Percentiles rank a stretch among this genome's conserved stretches.
Conservation (phyloP, 2,113 vertebrate species). For the Rissa tridactyla region DNA sequence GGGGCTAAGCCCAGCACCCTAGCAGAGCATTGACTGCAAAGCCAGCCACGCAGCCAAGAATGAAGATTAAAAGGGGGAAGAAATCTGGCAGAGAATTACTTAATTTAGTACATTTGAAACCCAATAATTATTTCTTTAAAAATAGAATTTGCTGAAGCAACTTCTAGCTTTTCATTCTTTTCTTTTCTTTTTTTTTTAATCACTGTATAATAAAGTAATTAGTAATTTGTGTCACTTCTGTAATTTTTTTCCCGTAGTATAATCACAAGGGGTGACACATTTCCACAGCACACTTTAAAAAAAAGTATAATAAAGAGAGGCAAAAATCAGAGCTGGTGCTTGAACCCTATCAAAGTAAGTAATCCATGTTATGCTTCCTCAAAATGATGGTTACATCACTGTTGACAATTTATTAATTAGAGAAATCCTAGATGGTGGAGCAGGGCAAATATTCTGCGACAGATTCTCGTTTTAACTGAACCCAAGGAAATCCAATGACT, state of each 20-base stretch:
- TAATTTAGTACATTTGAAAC: conserved; percentile 69
- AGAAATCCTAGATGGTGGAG: not conserved
- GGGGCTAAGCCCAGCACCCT: not conserved
- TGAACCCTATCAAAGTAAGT: conserved; percentile 7
- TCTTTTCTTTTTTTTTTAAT: not conserved
- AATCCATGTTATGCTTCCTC: not conserved
- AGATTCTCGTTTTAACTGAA: not conserved
- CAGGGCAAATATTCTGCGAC: not conserved
- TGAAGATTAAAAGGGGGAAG: conserved; percentile 25
- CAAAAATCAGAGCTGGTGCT: not conserved
- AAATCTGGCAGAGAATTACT: conserved; percentile 67
- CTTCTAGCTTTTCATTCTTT: conserved; percentile 71
- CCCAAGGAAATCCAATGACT: not conserved
- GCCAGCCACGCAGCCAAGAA: conserved; percentile 45
- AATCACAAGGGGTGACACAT: conserved; percentile 63
- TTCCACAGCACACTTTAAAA: not conserved
- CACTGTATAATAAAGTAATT: conserved; percentile 77
- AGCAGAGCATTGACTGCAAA: conserved; percentile 30
- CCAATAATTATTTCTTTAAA: conserved; percentile 79
- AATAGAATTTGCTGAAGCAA: conserved; percentile 79
- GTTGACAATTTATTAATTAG: not conserved
- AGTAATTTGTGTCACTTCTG: conserved; percentile 76
- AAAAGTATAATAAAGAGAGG: not conserved
- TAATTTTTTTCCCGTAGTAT: conserved; percentile 53
- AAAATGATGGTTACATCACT: not conserved